phyloP scores from a whole-genome alignment of 2,888 invertebrate genomes.

The Stenodema calcarata region DNA sequence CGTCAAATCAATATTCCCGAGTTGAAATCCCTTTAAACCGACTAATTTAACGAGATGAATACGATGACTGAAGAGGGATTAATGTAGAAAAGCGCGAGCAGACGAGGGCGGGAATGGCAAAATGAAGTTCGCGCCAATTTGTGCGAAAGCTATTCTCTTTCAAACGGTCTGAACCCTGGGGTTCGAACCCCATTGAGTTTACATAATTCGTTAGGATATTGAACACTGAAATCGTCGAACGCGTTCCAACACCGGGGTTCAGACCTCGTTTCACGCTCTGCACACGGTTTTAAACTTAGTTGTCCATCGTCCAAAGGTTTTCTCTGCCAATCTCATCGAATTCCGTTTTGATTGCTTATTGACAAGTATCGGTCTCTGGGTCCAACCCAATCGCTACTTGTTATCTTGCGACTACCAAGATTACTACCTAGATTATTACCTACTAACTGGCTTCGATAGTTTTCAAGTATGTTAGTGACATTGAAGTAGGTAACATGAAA shows the following conservation, averaged over 20 bases:
- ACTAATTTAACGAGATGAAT: not conserved
- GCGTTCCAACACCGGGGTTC: not conserved
- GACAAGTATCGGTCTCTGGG: too few relatives aligned
- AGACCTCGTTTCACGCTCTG: not conserved
- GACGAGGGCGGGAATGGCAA: not conserved
- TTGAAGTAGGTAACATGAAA: too few relatives aligned
- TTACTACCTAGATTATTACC: too few relatives aligned
- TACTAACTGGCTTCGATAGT: too few relatives aligned
- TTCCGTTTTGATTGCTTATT: not conserved
- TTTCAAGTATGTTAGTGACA: too few relatives aligned
- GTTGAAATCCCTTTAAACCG: not conserved
- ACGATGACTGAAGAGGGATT: not conserved
- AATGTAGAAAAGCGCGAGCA: not conserved
- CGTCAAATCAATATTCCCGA: not conserved
- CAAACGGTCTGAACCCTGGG: not conserved
- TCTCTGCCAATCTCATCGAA: not conserved
- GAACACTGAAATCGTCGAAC: not conserved
- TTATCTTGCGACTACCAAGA: too few relatives aligned
- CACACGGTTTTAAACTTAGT: not conserved
- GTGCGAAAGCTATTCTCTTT: not conserved
- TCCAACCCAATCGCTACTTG: too few relatives aligned
- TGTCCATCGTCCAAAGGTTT: not conserved
- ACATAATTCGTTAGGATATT: not conserved
- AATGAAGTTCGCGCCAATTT: not conserved
- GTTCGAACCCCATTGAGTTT: not conserved